Conservation (phyloP, 92 coral and sea anemone species). For the Scolanthus callimorphus region DNA sequence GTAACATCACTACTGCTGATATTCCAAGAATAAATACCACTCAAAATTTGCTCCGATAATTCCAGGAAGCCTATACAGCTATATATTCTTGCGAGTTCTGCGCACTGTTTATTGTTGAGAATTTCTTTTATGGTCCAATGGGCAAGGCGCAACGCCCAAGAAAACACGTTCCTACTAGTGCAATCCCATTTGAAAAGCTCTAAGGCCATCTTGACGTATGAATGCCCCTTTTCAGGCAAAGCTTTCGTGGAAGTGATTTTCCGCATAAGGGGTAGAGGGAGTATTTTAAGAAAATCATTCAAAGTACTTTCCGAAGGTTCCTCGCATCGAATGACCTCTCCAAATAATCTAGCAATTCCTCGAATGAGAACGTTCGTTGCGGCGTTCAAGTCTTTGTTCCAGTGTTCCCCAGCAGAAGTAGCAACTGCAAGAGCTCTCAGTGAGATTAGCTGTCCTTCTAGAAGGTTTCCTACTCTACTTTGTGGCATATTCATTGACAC, state of each 20-base stretch:
- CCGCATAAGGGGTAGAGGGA: constrained; percentile 18
- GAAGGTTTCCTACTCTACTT: constrained; percentile 35
- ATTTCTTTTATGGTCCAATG: constrained; percentile 55
- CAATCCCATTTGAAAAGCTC: constrained; percentile 92
- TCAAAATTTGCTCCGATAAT: constrained; percentile 52
- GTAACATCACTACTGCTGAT: constrained; percentile 8
- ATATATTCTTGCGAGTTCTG: constrained; percentile 31
- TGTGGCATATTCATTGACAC: constrained; percentile 30
- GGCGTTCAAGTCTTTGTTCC: constrained; percentile 59
- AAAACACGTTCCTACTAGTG: constrained; percentile 63
- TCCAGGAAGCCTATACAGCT: constrained; percentile 45
- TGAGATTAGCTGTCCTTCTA: constrained; percentile 60
- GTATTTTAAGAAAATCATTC: constrained; percentile 10
- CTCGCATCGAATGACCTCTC: constrained; percentile 29
- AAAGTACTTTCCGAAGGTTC: constrained; percentile 5
- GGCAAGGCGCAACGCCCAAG: constrained; percentile 66
- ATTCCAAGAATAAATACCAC: constrained; percentile 43
- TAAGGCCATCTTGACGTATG: constrained; percentile 57
- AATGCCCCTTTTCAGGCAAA: constrained; percentile 17
- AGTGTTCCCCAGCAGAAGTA: constrained; percentile 70
- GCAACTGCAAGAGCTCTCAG: constrained; percentile 81
- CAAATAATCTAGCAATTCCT: constrained; percentile 59
- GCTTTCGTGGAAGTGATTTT: background rate
- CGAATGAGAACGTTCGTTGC: constrained; percentile 54
- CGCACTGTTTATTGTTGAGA: constrained; percentile 19